phyloP scores from a whole-genome alignment of 1,140 invertebrate genomes.

The Scylla paramamosain region DNA sequence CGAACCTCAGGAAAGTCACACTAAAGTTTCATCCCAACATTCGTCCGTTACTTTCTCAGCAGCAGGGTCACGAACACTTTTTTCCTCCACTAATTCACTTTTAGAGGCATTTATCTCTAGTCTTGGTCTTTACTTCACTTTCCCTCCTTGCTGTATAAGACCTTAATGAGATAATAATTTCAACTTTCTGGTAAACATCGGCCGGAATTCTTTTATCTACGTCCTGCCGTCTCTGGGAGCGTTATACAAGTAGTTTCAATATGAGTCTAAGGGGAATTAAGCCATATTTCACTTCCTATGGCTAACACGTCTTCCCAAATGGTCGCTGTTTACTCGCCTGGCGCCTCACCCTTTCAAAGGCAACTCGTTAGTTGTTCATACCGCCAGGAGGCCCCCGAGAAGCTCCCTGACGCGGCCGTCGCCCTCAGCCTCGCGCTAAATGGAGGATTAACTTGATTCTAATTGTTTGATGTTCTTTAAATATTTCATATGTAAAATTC shows the following conservation, averaged over 20 bases:
- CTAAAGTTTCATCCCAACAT: background rate
- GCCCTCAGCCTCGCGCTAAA: background rate
- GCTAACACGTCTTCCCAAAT: constrained; percentile 6
- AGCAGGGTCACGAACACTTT: background rate
- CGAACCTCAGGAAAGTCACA: background rate
- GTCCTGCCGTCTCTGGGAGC: background rate
- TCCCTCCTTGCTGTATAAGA: background rate
- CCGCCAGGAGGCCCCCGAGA: background rate
- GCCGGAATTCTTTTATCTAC: background rate
- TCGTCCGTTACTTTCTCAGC: background rate
- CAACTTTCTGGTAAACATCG: background rate
- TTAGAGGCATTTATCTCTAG: background rate
- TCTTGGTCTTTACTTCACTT: background rate
- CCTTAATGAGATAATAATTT: background rate
- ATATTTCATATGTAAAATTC: background rate
- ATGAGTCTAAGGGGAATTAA: background rate
- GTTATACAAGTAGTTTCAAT: constrained; percentile 24
- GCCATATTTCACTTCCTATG: constrained; percentile 13
- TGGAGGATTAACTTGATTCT: background rate
- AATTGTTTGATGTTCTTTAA: background rate
- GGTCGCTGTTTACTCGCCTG: background rate
- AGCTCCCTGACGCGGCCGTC: background rate
- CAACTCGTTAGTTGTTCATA: background rate
- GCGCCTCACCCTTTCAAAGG: background rate
- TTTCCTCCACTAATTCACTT: background rate